Base-by-base conservation (phyloP, 2,888 invertebrate species). In the Xestoiulus laeticollis region DNA sequence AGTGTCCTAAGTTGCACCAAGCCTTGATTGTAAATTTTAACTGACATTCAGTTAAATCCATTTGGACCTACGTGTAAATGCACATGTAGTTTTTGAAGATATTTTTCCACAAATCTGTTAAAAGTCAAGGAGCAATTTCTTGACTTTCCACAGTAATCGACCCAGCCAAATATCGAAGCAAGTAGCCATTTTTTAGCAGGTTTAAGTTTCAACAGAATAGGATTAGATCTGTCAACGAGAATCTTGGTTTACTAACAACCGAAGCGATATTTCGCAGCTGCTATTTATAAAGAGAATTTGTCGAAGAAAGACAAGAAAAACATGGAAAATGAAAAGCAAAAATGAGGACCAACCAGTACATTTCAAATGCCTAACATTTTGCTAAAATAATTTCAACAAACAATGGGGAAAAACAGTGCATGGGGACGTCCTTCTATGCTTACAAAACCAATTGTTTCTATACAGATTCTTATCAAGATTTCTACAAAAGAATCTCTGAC, bases 221-320 rank as follows among this genome's bases (percentile, higher is more conserved):
- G 44, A 85, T 85, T 85, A 26, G 44, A 85, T 85, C 85, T 85
- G 85, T 85, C 85, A 43, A 85, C 85, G 14, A 85, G 44, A 38
- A 85, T 38, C 85, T 85, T 85, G 44, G 85, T 85, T 85, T 85
- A 85, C 85, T 85, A 85, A 85, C 85, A 85, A 85, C 85, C 38
- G 44, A 26, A 38, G 38, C n/a, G 85, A 38, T 85, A 85, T 85
- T 85, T 38, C 85, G 85, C 85, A 85, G 85, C 85, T 85, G 85
- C 44, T 85, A 85, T 85, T 85, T 85, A 85, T 38, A 85, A 44
- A 84, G 68, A 78, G 78, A 78, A 78, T 78, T 78, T 78, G 78
- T 78, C 78, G 78, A 78, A 30, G 78, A 78, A 78, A 78, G 78
- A 78, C 78, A 30, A 78, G 78, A 78, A 78, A 78, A 78, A 78